Evolutionary conservation across 1,140 invertebrate species (phyloP), one percentile per base, ranked within the genome.

Genomic region (Leptinotarsa undecemlineata): DNA sequence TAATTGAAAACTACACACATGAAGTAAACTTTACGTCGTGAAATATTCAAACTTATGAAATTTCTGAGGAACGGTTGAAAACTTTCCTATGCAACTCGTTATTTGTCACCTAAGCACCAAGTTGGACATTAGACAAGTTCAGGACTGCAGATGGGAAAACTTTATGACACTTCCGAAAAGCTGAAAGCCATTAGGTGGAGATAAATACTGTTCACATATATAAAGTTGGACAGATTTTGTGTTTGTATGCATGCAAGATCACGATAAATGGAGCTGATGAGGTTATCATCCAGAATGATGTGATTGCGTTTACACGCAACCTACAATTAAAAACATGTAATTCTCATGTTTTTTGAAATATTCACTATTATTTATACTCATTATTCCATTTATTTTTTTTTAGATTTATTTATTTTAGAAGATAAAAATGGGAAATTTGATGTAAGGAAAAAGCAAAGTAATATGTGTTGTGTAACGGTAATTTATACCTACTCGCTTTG

Each of bases 91-190:
- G 51, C 51, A 57, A 57, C 51, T 57, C 14, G 17, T 57, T n/a
- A 57, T 57, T 57, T 57, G 51, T 57, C 51, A 57, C 51, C 51
- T n/a, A n/a, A 57, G 17, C 17, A 3, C 51, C 51, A 57, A 57
- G 15, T 57, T 57, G 51, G 51, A 57, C 51, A 57, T 57, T 57
- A 57, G 51, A 57, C 51, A 57, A n/a, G 51, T 57, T 57, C 51
- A 57, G 14, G n/a, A 57, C n/a, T 57, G 51, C 33, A 42, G 51
- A 57, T 57, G 13, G 51, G 51, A 57, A 57, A 57, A 57, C 51
- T 57, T 57, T 57, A 15, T 57, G 51, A 17, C 51, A 57, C n/a
- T 57, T 15, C 51, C 51, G 51, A 57, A 57, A 57, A 57, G 51
- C n/a, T 57, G 51, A 57, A 57, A 57, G 51, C 51, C 51, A 57